A percentile compares a stretch with the other conserved stretches of the same genome.
Conservation (phyloP, 2,888 invertebrate genomes). For the Lasioglossum figueresi region DNA sequence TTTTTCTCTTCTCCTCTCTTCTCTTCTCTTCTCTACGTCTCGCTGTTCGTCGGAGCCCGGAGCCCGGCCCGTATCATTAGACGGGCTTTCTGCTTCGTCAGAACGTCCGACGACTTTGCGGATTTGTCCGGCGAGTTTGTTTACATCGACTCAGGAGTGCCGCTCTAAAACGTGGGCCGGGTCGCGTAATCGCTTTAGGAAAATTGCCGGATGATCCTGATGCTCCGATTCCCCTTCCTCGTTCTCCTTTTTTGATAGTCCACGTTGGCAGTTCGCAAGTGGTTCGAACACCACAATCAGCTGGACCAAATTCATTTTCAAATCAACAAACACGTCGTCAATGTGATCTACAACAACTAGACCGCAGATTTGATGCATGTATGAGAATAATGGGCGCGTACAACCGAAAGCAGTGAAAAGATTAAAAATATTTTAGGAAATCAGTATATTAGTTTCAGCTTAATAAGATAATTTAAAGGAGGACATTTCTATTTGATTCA, state of each 20-base stretch:
- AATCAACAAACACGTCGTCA: no score
- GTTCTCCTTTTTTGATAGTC: not conserved
- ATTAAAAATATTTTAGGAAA: no score
- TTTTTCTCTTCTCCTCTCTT: slow-evolving; percentile 28
- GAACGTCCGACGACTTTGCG: slow-evolving; percentile 50
- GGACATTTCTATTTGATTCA: no score
- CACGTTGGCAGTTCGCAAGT: not conserved
- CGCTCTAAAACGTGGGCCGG: not conserved
- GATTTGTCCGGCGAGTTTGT: slow-evolving; percentile 49
- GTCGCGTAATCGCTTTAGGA: slow-evolving; percentile 12
- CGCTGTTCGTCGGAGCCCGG: not conserved
- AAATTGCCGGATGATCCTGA: not conserved
- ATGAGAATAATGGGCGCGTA: no score
- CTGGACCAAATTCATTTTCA: no score
- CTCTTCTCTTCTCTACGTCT: slow-evolving; percentile 3
- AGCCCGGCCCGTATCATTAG: slow-evolving; percentile 63
- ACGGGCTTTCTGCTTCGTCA: slow-evolving; percentile 63
- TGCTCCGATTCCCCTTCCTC: not conserved
- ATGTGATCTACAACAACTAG: no score
- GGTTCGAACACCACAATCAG: no score
- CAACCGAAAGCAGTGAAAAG: no score
- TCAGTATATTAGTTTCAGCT: no score
- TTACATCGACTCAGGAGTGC: slow-evolving; percentile 17
- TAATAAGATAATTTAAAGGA: no score
- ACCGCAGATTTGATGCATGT: no score